A percentile compares a stretch with the other conserved stretches of the same genome.
Evolutionary conservation across 1,140 invertebrate genomes (phyloP).

Genomic region (Trichomalopsis sarcophagae): DNA sequence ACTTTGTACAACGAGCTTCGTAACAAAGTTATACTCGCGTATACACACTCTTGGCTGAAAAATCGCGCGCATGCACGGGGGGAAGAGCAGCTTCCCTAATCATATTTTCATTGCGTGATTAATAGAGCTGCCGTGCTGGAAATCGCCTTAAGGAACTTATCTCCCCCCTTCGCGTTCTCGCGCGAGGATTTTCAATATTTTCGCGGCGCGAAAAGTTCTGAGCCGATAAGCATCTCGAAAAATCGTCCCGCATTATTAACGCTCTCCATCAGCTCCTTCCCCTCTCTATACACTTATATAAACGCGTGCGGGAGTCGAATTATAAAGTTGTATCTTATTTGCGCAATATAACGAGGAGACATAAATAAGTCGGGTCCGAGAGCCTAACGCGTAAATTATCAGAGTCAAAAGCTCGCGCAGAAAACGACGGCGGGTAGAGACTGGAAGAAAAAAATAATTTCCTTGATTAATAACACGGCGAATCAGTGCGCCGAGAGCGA

Average conservation of each 20-base stretch:
- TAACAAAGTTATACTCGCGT: no score
- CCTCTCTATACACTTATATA: not conserved
- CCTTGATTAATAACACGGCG: conserved; percentile 53
- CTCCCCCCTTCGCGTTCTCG: not conserved
- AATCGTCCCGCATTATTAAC: conserved; percentile 4
- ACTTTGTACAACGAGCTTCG: no score
- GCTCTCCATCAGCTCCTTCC: no score
- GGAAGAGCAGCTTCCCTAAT: not conserved
- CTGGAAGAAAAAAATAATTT: conserved; percentile 53
- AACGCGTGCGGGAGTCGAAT: conserved; percentile 26
- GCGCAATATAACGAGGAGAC: not conserved
- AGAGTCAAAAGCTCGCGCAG: conserved; percentile 23
- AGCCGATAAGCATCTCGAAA: not conserved
- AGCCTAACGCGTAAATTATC: conserved; percentile 42
- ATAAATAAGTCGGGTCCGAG: conserved; percentile 36
- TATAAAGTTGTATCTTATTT: conserved; percentile 19
- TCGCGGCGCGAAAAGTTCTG: not conserved
- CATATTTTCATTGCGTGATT: conserved; percentile 43
- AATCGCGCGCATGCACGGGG: conserved; percentile 17
- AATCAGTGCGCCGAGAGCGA: conserved; percentile 37
- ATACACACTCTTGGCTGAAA: not conserved
- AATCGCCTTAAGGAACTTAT: not conserved
- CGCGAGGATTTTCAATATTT: not conserved
- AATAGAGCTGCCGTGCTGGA: not conserved
- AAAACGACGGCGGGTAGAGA: conserved; percentile 23